phyloP scores from a whole-genome alignment of 2,888 invertebrate species.

The Graphium colonna region DNA sequence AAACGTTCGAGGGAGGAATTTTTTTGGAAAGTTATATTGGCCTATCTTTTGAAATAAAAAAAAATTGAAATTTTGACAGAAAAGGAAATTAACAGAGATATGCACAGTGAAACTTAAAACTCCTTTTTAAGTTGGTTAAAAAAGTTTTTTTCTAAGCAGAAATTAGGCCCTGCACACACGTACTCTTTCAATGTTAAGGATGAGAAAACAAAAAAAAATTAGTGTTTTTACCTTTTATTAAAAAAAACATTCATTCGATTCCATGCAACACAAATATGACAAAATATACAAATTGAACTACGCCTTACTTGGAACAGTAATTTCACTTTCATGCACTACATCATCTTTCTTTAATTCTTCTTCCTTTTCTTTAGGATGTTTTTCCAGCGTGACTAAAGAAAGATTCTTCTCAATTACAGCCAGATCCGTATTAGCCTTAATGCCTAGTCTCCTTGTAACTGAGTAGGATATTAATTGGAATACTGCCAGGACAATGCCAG shows the following conservation, averaged over 20 bases:
- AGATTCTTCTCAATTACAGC: constrained; percentile 21
- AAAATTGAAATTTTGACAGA: no score
- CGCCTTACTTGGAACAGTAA: constrained; percentile 9
- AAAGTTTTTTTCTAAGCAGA: no score
- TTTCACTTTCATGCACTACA: neutral
- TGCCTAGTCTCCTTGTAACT: constrained; percentile 41
- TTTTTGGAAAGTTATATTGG: no score
- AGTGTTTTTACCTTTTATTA: neutral
- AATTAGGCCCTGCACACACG: no score
- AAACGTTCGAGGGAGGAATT: no score
- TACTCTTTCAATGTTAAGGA: no score
- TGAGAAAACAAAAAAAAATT: no score
- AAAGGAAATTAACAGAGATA: no score
- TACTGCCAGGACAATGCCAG: constrained; percentile 52
- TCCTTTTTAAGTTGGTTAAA: no score
- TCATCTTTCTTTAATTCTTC: constrained; percentile 16
- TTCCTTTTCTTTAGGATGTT: constrained; percentile 20
- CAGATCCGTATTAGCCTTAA: constrained; percentile 16
- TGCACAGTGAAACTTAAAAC: no score
- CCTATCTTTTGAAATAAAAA: no score
- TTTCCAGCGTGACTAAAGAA: constrained; percentile 3
- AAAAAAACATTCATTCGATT: constrained; percentile 2
- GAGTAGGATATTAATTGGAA: constrained; percentile 60
- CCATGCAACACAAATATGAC: neutral
- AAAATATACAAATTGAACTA: constrained; percentile 2